Conservation (phyloP, 2,113 vertebrate genomes). For the Myotis lucifugus region DNA sequence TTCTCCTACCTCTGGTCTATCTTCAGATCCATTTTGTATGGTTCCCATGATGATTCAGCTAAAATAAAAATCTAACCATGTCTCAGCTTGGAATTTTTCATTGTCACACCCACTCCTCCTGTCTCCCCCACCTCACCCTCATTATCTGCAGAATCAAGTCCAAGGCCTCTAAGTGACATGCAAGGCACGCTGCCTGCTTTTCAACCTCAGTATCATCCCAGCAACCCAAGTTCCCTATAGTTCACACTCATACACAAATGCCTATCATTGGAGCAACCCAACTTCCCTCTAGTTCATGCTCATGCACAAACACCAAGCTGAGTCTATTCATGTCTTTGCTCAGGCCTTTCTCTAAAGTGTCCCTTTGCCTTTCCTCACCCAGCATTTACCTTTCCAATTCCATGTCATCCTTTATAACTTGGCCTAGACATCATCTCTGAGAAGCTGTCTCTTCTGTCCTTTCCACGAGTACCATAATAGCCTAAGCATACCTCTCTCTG, state of each 20-base stretch:
- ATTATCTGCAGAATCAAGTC: neutral
- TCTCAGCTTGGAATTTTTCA: neutral
- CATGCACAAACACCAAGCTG: neutral
- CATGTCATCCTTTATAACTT: neutral
- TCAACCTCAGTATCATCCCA: neutral
- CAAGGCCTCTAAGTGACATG: neutral
- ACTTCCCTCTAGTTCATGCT: neutral
- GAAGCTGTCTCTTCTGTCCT: neutral
- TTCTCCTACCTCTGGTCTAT: neutral
- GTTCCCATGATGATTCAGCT: neutral
- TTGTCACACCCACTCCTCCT: neutral
- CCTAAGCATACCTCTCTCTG: neutral
- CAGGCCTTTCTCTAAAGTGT: neutral
- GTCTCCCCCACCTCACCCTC: neutral
- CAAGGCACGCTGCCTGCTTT: neutral
- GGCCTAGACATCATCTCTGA: neutral
- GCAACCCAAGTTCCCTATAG: neutral
- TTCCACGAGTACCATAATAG: neutral
- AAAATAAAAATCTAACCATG: constrained; percentile 21
- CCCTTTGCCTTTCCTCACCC: neutral
- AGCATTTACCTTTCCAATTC: neutral
- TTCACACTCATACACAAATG: neutral
- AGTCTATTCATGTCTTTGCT: neutral
- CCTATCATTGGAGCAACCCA: too few species aligned
- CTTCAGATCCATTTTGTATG: neutral